These are phyloP conservation scores for Mustelus asterias DNA, from an alignment of 2,113 vertebrate species.

Conservation along the genomic window DNA sequence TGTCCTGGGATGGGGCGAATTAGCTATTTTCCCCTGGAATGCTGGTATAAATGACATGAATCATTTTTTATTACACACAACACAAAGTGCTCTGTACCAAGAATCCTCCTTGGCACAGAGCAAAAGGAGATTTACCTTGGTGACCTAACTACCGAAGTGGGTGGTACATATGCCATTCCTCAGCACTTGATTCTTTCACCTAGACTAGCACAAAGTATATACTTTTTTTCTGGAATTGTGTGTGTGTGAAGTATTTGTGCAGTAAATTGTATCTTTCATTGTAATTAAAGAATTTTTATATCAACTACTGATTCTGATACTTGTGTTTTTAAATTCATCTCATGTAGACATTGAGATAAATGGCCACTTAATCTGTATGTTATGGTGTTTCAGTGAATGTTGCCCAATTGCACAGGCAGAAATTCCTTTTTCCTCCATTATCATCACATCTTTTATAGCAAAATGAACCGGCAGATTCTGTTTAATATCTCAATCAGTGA, in stretches of 20 bases:
- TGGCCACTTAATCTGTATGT: background rate
- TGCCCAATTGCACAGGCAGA: background rate
- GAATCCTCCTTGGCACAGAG: background rate
- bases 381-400: background rate
- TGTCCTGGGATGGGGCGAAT: background rate
- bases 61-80: background rate
- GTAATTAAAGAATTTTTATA: background rate
- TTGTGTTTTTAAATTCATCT: background rate
- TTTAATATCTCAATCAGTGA: background rate
- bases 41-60: background rate
- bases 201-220: background rate
- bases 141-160: background rate
- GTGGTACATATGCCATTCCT: background rate
- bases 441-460: background rate
- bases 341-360: background rate
- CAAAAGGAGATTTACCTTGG: background rate
- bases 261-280: background rate
- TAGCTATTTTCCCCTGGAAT: background rate
- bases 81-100: too few relatives aligned
- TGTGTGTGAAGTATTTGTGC: background rate
- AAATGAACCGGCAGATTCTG: background rate
- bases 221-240: background rate
- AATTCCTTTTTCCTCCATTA: background rate
- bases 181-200: background rate
- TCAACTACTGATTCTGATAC: slow-evolving; percentile 13